Evolutionary conservation across 2,113 vertebrate genomes (phyloP).

Genomic region (Prochilodus magdalenae): DNA sequence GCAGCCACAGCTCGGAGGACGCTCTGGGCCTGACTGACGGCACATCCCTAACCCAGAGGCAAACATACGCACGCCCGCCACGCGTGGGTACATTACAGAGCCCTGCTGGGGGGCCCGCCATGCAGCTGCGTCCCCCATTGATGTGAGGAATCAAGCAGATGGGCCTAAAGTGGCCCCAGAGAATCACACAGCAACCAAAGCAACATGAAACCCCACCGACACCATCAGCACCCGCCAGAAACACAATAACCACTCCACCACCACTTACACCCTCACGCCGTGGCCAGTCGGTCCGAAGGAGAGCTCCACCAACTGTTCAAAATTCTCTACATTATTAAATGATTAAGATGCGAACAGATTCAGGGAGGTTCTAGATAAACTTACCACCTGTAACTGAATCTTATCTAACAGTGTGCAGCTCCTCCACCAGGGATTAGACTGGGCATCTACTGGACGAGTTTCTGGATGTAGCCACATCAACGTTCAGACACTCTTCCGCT

Average conservation of each 20-base stretch:
- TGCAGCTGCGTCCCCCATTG: slow-evolving; percentile 51
- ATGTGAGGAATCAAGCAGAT: slow-evolving; percentile 55
- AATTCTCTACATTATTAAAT: no score
- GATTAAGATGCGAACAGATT: no score
- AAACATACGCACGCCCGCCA: slow-evolving; percentile 3
- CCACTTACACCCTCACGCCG: no score
- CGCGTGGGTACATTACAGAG: slow-evolving; percentile 31
- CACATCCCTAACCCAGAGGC: slow-evolving; percentile 9
- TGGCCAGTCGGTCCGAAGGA: no score
- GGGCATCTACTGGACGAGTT: no score
- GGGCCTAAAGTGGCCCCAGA: slow-evolving; percentile 40
- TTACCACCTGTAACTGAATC: no score
- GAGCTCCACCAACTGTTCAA: no score
- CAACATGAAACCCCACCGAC: slow-evolving; percentile 42
- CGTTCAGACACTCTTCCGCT: no score
- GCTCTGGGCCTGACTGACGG: not conserved
- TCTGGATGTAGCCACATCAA: no score
- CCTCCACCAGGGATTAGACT: no score
- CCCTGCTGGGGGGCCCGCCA: slow-evolving; percentile 35
- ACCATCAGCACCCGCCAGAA: slow-evolving; percentile 6
- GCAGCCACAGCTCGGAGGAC: not conserved
- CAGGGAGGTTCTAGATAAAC: no score
- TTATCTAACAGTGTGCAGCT: no score
- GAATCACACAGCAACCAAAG: slow-evolving; percentile 30
- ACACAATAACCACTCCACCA: slow-evolving; percentile 1